Conservation (phyloP, 2,888 invertebrate genomes). For the Rhynchonema sp. region DNA sequence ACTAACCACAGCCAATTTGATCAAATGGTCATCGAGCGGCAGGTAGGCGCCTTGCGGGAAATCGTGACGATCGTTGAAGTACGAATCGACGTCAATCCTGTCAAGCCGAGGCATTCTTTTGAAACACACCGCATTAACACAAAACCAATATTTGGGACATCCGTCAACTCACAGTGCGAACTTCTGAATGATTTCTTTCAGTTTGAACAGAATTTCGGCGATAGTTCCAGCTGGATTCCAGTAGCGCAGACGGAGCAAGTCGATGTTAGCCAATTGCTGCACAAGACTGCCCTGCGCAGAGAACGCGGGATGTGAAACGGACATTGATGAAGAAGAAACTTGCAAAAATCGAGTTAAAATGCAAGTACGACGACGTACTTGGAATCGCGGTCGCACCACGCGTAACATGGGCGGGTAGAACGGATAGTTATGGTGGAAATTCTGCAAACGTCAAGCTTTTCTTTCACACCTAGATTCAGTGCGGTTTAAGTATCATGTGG, state of each 20-base stretch:
- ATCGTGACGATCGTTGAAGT: constrained; percentile 21
- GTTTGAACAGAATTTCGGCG: constrained; percentile 25
- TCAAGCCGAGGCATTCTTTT: background rate
- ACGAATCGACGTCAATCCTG: constrained; percentile 23
- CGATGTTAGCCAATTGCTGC: constrained; percentile 27
- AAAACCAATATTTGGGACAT: background rate
- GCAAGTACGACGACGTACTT: constrained; percentile 16
- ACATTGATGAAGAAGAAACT: background rate
- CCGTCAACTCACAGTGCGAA: constrained; percentile 16
- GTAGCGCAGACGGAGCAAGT: constrained; percentile 27
- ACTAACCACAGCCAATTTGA: constrained; percentile 24
- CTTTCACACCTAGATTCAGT: too few relatives aligned
- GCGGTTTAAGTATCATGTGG: too few relatives aligned
- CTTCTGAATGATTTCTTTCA: constrained; percentile 26
- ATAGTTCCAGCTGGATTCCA: constrained; percentile 30
- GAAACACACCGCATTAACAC: too few relatives aligned
- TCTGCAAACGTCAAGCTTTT: constrained; percentile 16
- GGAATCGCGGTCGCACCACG: constrained; percentile 27
- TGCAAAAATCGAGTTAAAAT: too few relatives aligned
- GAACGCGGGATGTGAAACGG: background rate
- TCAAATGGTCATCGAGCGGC: constrained; percentile 28
- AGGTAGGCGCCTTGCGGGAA: constrained; percentile 25
- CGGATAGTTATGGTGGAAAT: constrained; percentile 30
- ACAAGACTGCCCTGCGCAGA: constrained; percentile 21
- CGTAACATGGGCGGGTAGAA: constrained; percentile 30